Evolutionary conservation across 2,888 invertebrate genomes (phyloP).

Genomic region (Hydropsyche betteni): DNA sequence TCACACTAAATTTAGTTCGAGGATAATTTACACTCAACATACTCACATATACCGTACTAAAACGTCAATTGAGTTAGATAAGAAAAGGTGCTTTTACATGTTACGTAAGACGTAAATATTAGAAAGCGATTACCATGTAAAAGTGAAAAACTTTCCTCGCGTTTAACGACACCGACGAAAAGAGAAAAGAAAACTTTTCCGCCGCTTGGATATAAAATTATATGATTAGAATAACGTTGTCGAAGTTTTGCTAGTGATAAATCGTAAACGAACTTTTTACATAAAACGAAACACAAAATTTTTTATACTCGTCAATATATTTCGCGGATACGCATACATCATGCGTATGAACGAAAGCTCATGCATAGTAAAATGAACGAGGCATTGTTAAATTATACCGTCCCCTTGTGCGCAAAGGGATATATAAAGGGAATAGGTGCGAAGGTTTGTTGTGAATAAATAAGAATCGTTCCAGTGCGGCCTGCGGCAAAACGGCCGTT

Average conservation of each 20-base stretch:
- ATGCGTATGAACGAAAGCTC: no score
- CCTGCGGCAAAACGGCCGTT: constrained; percentile 37
- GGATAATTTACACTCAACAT: constrained; percentile 4
- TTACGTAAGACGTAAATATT: constrained; percentile 5
- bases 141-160: constrained; percentile 10
- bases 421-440: not conserved
- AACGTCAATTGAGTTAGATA: no score
- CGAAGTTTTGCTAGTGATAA: constrained; percentile 18
- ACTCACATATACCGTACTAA: not conserved
- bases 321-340: no score
- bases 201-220: constrained; percentile 5
- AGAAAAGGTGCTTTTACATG: not conserved
- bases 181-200: not conserved
- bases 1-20: not conserved
- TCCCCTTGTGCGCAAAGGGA: no score
- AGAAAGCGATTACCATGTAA: constrained; percentile 18
- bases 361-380: no score
- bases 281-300: constrained; percentile 10
- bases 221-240: constrained; percentile 18
- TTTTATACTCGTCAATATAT: no score
- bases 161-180: not conserved
- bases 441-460: constrained; percentile 39
- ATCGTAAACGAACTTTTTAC: constrained; percentile 10
- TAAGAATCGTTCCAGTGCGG: constrained; percentile 33
- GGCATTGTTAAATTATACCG: no score